These are phyloP conservation scores for Grantiella picta DNA, from an alignment of 2,113 vertebrate genomes.

Conservation along the genomic window DNA sequence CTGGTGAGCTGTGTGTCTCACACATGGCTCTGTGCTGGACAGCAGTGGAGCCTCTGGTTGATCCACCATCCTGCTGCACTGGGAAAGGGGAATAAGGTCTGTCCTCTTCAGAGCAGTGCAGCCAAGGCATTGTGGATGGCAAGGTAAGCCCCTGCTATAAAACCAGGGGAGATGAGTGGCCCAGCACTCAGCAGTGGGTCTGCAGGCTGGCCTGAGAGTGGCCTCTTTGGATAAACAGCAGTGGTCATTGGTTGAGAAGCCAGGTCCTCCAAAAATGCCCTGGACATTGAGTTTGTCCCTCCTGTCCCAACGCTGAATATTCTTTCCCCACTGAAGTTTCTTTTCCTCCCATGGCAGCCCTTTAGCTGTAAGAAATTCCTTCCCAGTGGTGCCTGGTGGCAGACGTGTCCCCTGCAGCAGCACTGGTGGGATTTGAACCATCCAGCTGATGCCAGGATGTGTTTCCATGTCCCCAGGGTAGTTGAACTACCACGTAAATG, in stretches of 20 bases:
- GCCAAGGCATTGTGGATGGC: neutral
- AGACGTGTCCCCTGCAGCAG: rapidly evolving
- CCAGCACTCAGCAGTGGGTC: neutral
- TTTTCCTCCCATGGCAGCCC: neutral
- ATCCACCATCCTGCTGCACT: neutral
- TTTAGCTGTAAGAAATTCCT: neutral
- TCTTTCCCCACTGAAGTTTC: neutral
- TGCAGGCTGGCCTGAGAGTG: neutral
- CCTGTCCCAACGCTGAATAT: neutral
- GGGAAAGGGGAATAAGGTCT: neutral
- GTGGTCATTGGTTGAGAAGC: neutral
- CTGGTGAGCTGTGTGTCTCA: neutral
- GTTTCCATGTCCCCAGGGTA: neutral
- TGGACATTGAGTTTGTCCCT: neutral
- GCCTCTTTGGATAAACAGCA: neutral
- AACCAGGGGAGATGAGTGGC: neutral
- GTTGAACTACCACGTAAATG: neutral
- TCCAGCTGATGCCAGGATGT: neutral
- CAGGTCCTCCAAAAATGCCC: neutral
- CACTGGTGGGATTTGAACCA: neutral
- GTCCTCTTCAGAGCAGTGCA: neutral
- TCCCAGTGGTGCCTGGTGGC: neutral
- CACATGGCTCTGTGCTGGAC: neutral
- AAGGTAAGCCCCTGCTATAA: neutral
- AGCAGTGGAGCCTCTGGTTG: neutral